phyloP scores from a whole-genome alignment of 2,888 invertebrate genomes.

The Stictocephala bisonia region DNA sequence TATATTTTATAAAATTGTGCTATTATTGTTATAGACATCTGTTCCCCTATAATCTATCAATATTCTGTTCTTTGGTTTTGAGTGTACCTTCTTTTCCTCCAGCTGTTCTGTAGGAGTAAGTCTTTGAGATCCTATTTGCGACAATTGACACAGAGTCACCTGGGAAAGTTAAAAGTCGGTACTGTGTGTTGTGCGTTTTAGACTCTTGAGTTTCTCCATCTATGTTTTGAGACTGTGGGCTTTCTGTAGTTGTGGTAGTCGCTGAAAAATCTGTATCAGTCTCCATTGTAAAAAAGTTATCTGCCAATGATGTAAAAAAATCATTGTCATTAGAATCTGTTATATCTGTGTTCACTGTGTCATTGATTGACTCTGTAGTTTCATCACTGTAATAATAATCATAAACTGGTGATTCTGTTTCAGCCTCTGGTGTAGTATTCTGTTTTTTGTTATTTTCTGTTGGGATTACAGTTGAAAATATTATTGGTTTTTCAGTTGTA shows the following conservation, averaged over 20 bases:
- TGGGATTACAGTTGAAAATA: no score
- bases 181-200: constrained; percentile 10
- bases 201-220: constrained; percentile 40
- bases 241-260: background rate
- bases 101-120: constrained; percentile 53
- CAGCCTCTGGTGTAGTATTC: no score
- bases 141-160: constrained; percentile 53
- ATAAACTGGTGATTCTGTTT: constrained; percentile 18
- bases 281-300: constrained; percentile 20
- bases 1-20: constrained; percentile 16
- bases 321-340: background rate
- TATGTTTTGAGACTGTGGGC: background rate
- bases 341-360: background rate
- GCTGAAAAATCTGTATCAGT: background rate
- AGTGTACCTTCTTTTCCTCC: constrained; percentile 47
- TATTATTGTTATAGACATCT: constrained; percentile 16
- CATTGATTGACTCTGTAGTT: constrained; percentile 13
- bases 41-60: constrained; percentile 2
- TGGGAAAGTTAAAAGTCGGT: constrained; percentile 28
- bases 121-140: constrained; percentile 53
- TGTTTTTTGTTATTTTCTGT: no score
- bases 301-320: constrained; percentile 34
- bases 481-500: no score
- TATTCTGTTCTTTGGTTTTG: background rate
- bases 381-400: constrained; percentile 16